These are phyloP conservation scores for Nesoenas mayeri DNA, from an alignment of 2,113 vertebrate species.

Conservation along the genomic window DNA sequence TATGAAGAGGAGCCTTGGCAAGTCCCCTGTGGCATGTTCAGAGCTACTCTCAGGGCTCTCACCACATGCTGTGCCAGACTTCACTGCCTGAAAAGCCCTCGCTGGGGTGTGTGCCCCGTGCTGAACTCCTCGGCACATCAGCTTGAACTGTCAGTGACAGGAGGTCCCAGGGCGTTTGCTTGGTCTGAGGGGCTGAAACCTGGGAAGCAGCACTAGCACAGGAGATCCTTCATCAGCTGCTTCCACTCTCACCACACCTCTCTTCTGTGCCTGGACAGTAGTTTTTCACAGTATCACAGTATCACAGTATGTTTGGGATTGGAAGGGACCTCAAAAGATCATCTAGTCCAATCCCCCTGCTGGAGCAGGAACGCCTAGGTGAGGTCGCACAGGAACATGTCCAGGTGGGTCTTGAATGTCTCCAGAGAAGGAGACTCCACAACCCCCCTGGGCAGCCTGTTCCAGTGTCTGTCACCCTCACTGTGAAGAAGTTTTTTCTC, in stretches of 20 bases:
- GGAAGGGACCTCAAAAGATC: too few species aligned
- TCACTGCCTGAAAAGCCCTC: neutral
- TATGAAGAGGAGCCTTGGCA: neutral
- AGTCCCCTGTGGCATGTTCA: rapidly evolving
- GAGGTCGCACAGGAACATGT: too few species aligned
- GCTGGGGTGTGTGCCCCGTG: rapidly evolving
- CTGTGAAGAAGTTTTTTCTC: too few species aligned
- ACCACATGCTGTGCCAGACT: rapidly evolving
- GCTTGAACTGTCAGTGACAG: rapidly evolving
- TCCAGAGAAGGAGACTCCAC: too few species aligned
- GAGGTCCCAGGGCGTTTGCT: neutral
- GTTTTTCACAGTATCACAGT: too few species aligned
- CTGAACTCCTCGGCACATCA: rapidly evolving
- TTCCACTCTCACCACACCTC: neutral
- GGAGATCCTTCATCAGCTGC: neutral
- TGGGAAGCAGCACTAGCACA: neutral
- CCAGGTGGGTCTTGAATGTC: too few species aligned
- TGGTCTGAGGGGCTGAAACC: neutral
- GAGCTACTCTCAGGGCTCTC: neutral
- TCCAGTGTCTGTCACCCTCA: too few species aligned
- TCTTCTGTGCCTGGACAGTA: neutral
- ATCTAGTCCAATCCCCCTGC: too few species aligned
- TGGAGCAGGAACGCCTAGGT: too few species aligned
- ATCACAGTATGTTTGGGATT: too few species aligned
- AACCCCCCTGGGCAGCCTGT: too few species aligned